phyloP scores from a whole-genome alignment of 2,797 vertebrate genomes.

The Sylvilagus floridanus region DNA sequence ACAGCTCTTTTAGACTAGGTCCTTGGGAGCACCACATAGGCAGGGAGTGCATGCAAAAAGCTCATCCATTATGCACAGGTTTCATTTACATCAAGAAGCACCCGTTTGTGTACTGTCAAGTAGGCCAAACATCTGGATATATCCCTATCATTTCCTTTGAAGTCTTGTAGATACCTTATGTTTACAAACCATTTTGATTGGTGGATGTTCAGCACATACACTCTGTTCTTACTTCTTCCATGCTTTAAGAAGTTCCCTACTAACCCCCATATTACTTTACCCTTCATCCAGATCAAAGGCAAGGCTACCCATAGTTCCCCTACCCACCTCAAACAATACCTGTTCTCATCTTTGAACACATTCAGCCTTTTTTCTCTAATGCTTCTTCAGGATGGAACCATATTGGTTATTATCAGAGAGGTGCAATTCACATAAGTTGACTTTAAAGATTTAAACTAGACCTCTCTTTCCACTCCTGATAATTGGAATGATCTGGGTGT shows the following conservation, averaged over 20 bases:
- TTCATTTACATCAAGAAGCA: background rate
- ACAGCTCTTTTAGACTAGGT: constrained; percentile 10
- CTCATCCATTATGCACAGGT: constrained; percentile 45
- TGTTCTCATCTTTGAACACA: constrained; percentile 32
- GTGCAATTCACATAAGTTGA: constrained; percentile 41
- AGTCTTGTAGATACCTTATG: background rate
- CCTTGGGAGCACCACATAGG: background rate
- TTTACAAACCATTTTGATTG: background rate
- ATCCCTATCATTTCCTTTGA: constrained; percentile 43
- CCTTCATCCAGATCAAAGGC: constrained; percentile 39
- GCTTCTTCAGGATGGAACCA: constrained; percentile 67
- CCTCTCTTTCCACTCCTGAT: constrained; percentile 6
- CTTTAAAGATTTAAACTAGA: constrained; percentile 29
- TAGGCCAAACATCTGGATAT: background rate
- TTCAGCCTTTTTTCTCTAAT: constrained; percentile 27
- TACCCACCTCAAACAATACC: background rate
- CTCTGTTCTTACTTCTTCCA: background rate
- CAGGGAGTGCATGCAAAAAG: background rate
- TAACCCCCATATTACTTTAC: background rate
- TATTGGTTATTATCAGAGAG: constrained; percentile 67
- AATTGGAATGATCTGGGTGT: constrained; percentile 48
- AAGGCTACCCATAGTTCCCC: background rate
- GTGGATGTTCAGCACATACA: background rate
- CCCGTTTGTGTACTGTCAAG: constrained; percentile 12
- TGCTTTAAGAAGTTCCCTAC: background rate